phyloP scores from a whole-genome alignment of 1,140 invertebrate genomes.

The Mya arenaria region DNA sequence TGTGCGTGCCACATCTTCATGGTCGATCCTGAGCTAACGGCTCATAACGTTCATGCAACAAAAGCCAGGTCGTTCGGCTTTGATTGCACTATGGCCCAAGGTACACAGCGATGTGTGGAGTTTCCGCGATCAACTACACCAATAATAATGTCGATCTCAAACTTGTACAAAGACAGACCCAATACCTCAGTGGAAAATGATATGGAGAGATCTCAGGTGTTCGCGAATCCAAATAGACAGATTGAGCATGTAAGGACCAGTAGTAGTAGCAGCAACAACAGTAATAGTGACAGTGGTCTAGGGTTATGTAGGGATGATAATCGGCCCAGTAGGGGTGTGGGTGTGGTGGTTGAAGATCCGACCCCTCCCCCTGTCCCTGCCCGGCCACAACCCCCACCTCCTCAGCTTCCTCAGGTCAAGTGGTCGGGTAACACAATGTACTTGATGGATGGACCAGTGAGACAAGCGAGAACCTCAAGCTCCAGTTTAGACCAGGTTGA shows the following conservation, averaged over 20 bases:
- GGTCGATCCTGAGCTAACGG: conserved; percentile 90
- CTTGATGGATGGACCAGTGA: conserved; percentile 39
- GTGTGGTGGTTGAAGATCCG: conserved; percentile 87
- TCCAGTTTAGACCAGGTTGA: neutral
- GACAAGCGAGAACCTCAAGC: conserved; percentile 31
- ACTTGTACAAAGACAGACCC: conserved; percentile 74
- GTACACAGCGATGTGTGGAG: conserved; percentile 89
- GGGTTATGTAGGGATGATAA: conserved; percentile 92
- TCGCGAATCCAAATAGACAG: conserved; percentile 81
- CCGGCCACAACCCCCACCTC: conserved; percentile 7
- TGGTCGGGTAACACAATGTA: conserved; percentile 57
- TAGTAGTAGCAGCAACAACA: conserved; percentile 86
- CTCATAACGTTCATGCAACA: conserved; percentile 87
- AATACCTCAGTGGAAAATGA: conserved; percentile 80
- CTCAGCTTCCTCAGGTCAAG: conserved; percentile 39
- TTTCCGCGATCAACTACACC: conserved; percentile 95
- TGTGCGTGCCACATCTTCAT: conserved; percentile 98
- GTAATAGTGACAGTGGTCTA: conserved; percentile 97
- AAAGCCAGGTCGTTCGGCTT: conserved; percentile 90
- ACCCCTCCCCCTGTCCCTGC: conserved; percentile 31
- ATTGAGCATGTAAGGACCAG: conserved; percentile 56
- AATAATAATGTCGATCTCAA: conserved; percentile 85
- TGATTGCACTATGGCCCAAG: conserved; percentile 86
- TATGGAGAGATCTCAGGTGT: conserved; percentile 75
- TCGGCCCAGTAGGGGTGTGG: conserved; percentile 85